Percentiles rank a stretch among this genome's conserved stretches.
phyloP scores from a whole-genome alignment of 1,140 invertebrate genomes.

The Eupristina koningsbergeri region DNA sequence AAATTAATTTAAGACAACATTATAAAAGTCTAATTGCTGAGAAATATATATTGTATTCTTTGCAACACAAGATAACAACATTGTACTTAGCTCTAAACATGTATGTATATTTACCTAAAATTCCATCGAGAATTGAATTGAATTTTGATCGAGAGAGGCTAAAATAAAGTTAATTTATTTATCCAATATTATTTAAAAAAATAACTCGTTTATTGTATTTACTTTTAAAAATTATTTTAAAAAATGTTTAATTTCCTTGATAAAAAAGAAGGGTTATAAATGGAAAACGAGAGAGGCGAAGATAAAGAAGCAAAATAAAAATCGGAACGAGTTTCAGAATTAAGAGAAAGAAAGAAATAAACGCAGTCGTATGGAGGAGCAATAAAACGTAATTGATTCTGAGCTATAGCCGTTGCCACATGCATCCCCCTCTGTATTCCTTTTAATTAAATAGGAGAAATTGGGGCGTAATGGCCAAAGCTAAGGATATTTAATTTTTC shows the following conservation, averaged over 20 bases:
- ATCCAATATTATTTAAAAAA: too few relatives aligned
- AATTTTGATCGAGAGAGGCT: too few relatives aligned
- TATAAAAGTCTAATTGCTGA: too few relatives aligned
- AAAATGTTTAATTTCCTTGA: not conserved
- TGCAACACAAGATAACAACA: too few relatives aligned
- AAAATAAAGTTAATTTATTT: too few relatives aligned
- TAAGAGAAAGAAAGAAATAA: constrained; percentile 13
- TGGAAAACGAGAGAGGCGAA: constrained; percentile 35
- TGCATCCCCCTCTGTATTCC: constrained; percentile 28
- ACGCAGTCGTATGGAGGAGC: not conserved
- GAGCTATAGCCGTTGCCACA: not conserved
- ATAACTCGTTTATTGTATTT: not conserved
- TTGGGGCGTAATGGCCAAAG: not conserved
- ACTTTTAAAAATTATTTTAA: not conserved
- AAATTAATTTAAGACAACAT: too few relatives aligned
- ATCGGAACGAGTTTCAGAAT: constrained; percentile 35
- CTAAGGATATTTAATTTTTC: not conserved
- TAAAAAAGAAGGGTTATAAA: not conserved
- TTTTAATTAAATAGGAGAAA: constrained; percentile 51
- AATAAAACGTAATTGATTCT: constrained; percentile 13
- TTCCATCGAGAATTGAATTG: too few relatives aligned
- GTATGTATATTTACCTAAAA: too few relatives aligned
- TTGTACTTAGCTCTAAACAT: too few relatives aligned
- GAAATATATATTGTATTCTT: too few relatives aligned
- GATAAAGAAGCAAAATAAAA: constrained; percentile 52